Evolutionary conservation across 2,797 vertebrate species (phyloP).

Genomic region (Arctocebus calabarensis): DNA sequence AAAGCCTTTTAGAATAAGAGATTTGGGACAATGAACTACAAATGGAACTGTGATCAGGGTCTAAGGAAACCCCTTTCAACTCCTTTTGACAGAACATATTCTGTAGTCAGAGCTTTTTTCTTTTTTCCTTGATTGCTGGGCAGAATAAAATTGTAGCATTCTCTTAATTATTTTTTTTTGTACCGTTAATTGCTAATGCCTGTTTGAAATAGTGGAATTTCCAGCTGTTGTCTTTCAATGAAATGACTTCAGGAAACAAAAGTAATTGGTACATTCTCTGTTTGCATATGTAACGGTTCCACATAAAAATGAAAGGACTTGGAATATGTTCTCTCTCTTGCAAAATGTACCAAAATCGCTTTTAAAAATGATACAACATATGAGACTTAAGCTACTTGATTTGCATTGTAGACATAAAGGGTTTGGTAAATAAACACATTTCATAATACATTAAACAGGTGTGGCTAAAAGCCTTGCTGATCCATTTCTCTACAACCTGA

Average conservation of each 20-base stretch:
- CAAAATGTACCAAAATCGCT: slow-evolving; percentile 5
- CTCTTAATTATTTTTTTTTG: background rate
- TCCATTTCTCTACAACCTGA: background rate
- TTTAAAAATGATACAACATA: background rate
- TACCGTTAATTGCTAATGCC: slow-evolving; percentile 43
- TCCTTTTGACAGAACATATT: background rate
- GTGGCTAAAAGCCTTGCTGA: background rate
- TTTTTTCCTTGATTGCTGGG: background rate
- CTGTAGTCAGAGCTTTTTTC: background rate
- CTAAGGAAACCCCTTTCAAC: slow-evolving; percentile 46
- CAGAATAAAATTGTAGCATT: background rate
- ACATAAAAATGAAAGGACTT: slow-evolving; percentile 9
- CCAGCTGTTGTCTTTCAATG: slow-evolving; percentile 61
- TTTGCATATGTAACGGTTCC: background rate
- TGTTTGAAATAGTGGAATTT: slow-evolving; percentile 44
- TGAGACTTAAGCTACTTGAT: background rate
- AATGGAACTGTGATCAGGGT: slow-evolving; percentile 49
- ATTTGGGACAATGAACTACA: slow-evolving; percentile 76
- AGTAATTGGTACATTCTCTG: slow-evolving; percentile 47
- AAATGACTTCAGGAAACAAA: slow-evolving; percentile 68
- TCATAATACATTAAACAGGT: background rate
- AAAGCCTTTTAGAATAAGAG: slow-evolving; percentile 76
- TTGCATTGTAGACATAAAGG: background rate
- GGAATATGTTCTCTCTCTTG: slow-evolving; percentile 24
- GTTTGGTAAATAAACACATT: background rate